Evolutionary conservation across 1,140 invertebrate species (phyloP), one percentile per base, ranked within the genome.

Genomic region (Ganaspis sp.): DNA sequence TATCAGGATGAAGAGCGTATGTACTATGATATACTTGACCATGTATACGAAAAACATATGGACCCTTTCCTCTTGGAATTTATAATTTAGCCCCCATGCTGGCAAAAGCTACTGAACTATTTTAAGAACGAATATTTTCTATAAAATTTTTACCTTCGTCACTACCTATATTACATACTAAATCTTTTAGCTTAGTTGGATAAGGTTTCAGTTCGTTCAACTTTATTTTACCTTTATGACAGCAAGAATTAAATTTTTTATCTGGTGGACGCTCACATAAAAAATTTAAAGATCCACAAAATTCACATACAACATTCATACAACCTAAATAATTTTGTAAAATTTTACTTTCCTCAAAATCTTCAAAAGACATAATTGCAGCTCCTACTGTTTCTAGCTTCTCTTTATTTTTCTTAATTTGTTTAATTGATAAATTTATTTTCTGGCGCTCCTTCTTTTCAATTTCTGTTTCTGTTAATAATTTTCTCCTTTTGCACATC

Each of bases 21-120:
- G 12, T 75, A 73, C 40, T 75, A 26, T 49, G 77, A 69, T 29
- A 70, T 70, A 75, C 70, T 58, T 79, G 73, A 29, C 70, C 73
- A 34, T 75, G 73, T 49, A 78, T 74, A 54, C 70, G 69, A 71
- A 74, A 78, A 49, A 64, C 70, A 54, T 54, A 78, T 1, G 76
- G 72, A 19, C 40, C 76, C 37, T n/a, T 17, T 26, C 58, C 42
- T 15, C 15, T 45, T n/a, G 42, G 42, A 15, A 45, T 15, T 45
- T 49, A 15, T 49, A 49, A n/a, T 49, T 49, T 49, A 49, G 45
- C 45, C 1, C 45, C 45, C 45, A 49, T 49, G 8, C 45, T 49
- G n/a, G 45, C 45, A 49, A 49, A 49, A 3, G n/a, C 45, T 17
- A 6, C n/a, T 0, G 45, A 49, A 17, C 45, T 49, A 17, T 49